Conservation (phyloP, 2,888 invertebrate genomes). For the Eilema sororculum region DNA sequence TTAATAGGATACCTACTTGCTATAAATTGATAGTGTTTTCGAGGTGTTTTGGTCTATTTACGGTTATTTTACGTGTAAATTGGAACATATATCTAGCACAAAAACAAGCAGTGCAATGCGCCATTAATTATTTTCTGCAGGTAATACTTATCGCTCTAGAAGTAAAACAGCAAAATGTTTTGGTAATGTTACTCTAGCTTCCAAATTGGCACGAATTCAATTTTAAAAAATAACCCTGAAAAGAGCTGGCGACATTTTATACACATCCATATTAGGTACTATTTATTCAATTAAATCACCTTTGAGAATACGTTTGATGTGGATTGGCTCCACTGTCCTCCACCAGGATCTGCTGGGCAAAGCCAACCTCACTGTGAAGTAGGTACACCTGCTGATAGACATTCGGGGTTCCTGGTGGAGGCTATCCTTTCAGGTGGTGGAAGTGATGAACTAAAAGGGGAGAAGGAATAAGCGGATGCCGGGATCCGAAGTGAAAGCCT, state of each 20-base stretch:
- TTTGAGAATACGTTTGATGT: not conserved
- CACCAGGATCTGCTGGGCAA: too few species aligned
- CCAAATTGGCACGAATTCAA: not conserved
- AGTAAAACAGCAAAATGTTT: not conserved
- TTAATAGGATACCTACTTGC: not conserved
- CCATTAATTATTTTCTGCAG: not conserved
- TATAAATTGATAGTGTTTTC: not conserved
- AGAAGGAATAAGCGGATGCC: too few species aligned
- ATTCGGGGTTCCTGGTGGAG: too few species aligned
- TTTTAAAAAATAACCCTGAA: not conserved
- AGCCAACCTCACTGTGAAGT: too few species aligned
- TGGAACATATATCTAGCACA: not conserved
- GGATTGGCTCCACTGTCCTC: too few species aligned
- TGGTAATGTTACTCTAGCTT: not conserved
- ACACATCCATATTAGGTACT: not conserved
- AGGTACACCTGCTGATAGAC: too few species aligned
- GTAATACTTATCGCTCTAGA: not conserved
- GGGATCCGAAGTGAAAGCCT: not conserved
- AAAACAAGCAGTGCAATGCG: not conserved
- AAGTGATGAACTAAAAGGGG: too few species aligned
- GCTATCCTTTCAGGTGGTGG: too few species aligned
- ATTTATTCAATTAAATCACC: not conserved
- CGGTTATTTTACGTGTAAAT: slow-evolving; percentile 4
- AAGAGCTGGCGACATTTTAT: not conserved
- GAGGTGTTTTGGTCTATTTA: not conserved